Evolutionary conservation across 1,140 invertebrate genomes (phyloP), one percentile per base, ranked within the genome.

Genomic region (Platyura marginata): DNA sequence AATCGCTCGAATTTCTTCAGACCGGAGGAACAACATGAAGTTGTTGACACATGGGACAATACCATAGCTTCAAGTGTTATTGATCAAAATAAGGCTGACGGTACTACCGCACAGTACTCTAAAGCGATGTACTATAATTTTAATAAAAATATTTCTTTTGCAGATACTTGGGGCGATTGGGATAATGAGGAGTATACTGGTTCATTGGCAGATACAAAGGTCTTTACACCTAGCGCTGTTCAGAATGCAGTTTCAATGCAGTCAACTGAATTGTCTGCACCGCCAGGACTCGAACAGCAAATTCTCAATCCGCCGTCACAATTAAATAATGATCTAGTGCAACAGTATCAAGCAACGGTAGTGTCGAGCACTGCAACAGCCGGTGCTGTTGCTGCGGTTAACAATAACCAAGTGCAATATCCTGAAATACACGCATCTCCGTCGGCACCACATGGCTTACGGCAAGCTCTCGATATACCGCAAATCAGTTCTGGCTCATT

Each of bases 111-210:
- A n/a, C n/a, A n/a, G n/a, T n/a, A n/a, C n/a, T n/a, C n/a, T n/a
- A n/a, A n/a, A n/a, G n/a, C n/a, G n/a, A n/a, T n/a, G n/a, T 32
- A 9, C n/a, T 32, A 32, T 32, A 32, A 32, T 32, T 32, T 32
- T 32, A 9, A 9, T 32, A n/a, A n/a, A n/a, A n/a, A n/a, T n/a
- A n/a, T n/a, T n/a, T n/a, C n/a, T n/a, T n/a, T n/a, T n/a, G n/a
- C n/a, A 11, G 58, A 61, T 46, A 51, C 56, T 10, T 60, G 59
- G 55, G 59, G 59, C 63, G 87, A 93, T 53, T 93, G 89, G 90
- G 88, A 89, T 60, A 89, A 90, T 55, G 89, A 93, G 64, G 87
- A 91, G 56, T 94, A 91, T 66, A 88, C 86, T 10, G 88, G 88
- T 43, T 90, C 84, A 46, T 67, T 93, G 42, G 81, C 86, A 42